These are phyloP conservation scores for Caerostris darwini DNA, from an alignment of 1,140 invertebrate species.

Conservation along the genomic window DNA sequence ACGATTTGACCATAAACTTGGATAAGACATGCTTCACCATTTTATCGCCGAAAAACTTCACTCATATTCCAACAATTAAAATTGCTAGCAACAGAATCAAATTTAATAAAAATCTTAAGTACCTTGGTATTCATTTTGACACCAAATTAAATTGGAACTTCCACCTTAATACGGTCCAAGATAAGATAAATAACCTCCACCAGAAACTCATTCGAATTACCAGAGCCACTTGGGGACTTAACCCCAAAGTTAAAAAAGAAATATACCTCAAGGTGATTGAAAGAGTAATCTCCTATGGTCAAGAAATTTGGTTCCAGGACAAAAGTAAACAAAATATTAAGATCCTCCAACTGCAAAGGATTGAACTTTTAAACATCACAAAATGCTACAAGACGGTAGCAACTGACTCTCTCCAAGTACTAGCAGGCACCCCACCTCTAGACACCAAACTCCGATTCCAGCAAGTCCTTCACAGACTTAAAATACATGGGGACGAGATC, in stretches of 20 bases:
- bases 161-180: neutral
- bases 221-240: neutral
- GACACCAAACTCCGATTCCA: neutral
- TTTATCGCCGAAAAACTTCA: neutral
- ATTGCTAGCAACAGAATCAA: neutral
- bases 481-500: neutral
- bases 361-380: too few species aligned
- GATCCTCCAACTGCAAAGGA: too few species aligned
- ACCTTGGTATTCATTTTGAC: neutral
- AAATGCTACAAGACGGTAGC: too few species aligned
- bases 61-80: fast-evolving
- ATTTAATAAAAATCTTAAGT: neutral
- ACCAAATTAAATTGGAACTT: neutral
- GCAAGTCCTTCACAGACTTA: neutral
- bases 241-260: neutral
- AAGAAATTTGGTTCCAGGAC: neutral
- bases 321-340: too few species aligned
- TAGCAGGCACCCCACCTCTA: fast-evolving
- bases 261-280: neutral
- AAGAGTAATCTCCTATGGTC: neutral
- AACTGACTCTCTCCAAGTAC: too few species aligned
- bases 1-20: too few species aligned
- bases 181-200: neutral
- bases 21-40: neutral
- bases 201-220: neutral